phyloP scores from a whole-genome alignment of 2,888 invertebrate species.

The Mesochorus sp. region DNA sequence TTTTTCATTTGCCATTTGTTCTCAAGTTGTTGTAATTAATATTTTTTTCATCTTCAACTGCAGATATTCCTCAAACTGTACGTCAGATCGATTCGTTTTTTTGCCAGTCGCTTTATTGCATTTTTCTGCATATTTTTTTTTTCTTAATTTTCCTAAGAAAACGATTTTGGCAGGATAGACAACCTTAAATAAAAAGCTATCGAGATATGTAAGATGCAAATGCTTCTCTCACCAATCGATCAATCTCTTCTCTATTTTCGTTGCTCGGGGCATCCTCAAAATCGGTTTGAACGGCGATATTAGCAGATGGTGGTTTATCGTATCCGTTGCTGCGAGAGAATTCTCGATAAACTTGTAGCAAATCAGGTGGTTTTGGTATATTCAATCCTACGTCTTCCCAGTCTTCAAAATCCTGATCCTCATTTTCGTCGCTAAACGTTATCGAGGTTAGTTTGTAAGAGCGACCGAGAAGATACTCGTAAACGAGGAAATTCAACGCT shows the following conservation, averaged over 20 bases:
- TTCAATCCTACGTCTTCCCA: slow-evolving; percentile 96
- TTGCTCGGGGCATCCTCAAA: slow-evolving; percentile 48
- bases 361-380: slow-evolving; percentile 90
- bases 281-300: slow-evolving; percentile 78
- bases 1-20: too few relatives aligned
- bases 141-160: too few relatives aligned
- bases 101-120: too few relatives aligned
- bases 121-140: too few relatives aligned
- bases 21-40: too few relatives aligned
- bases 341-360: slow-evolving; percentile 88
- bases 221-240: slow-evolving; percentile 68
- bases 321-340: slow-evolving; percentile 82
- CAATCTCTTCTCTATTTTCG: slow-evolving; percentile 67
- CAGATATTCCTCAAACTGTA: too few relatives aligned
- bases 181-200: too few relatives aligned
- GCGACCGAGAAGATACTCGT: slow-evolving; percentile 91
- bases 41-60: too few relatives aligned
- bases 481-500: slow-evolving; percentile 93
- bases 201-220: not conserved
- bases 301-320: slow-evolving; percentile 83
- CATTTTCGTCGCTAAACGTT: slow-evolving; percentile 95
- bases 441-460: slow-evolving; percentile 94
- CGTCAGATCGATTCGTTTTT: too few relatives aligned
- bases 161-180: too few relatives aligned
- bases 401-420: slow-evolving; percentile 95